These are phyloP conservation scores for Cryptocheilus praepositus DNA, from an alignment of 2,888 invertebrate species.

Conservation along the genomic window DNA sequence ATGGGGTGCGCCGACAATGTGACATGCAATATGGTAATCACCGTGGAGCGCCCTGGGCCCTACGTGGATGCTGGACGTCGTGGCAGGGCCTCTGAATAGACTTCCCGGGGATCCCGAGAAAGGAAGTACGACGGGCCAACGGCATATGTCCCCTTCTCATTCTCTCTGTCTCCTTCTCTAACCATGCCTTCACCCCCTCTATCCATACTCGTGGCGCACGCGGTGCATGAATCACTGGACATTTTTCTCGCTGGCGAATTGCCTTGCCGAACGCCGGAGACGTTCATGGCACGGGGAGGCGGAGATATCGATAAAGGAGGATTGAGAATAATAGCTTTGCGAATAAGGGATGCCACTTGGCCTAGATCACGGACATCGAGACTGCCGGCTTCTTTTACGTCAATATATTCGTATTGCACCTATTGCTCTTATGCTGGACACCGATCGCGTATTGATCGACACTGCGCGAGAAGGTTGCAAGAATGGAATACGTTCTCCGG, in stretches of 20 bases:
- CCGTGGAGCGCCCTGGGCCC: slow-evolving; percentile 56
- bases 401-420: too few species aligned
- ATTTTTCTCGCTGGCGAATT: slow-evolving; percentile 49
- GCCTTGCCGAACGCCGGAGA: slow-evolving; percentile 28
- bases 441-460: too few species aligned
- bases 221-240: slow-evolving; percentile 54
- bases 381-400: too few species aligned
- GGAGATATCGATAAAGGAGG: background rate
- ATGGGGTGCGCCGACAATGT: slow-evolving; percentile 65
- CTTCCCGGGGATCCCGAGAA: slow-evolving; percentile 57
- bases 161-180: slow-evolving; percentile 20
- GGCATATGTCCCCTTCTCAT: slow-evolving; percentile 56
- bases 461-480: too few species aligned
- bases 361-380: too few species aligned
- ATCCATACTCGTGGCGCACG: slow-evolving; percentile 39
- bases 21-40: slow-evolving; percentile 70
- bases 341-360: too few species aligned
- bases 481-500: too few species aligned
- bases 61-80: slow-evolving; percentile 57
- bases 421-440: too few species aligned
- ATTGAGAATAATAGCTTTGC: too few species aligned
- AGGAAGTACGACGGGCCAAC: slow-evolving; percentile 58
- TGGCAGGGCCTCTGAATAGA: slow-evolving; percentile 61
- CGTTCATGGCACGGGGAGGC: background rate
- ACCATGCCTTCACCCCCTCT: slow-evolving; percentile 11